A percentile compares a stretch with the other conserved stretches of the same genome.
Conservation (phyloP, 2,113 vertebrate genomes). For the Aegithalos caudatus region DNA sequence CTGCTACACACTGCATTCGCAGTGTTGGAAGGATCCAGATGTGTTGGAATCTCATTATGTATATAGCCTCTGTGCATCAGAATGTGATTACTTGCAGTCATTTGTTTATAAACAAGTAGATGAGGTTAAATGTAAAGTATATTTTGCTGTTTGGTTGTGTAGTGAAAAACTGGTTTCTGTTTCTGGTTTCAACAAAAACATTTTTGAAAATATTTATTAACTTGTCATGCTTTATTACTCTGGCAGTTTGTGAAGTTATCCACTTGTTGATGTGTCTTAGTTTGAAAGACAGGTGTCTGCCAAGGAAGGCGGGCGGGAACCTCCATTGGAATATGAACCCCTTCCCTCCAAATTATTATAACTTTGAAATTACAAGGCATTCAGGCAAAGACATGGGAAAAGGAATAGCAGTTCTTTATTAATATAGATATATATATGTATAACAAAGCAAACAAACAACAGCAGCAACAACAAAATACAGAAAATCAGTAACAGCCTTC, state of each 20-base stretch:
- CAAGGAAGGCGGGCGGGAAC: fast-evolving
- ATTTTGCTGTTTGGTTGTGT: not conserved
- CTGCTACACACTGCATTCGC: not conserved
- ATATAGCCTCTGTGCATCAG: not conserved
- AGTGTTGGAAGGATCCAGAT: not conserved
- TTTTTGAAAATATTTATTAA: slow-evolving; percentile 13
- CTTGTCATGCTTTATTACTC: not conserved
- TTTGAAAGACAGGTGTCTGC: not conserved
- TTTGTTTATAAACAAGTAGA: not conserved
- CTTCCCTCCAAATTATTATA: not conserved
- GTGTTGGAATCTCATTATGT: not conserved
- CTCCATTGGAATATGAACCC: not conserved
- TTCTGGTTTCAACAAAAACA: not conserved
- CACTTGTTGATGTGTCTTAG: not conserved
- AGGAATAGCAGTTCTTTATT: not conserved
- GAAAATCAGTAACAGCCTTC: not conserved
- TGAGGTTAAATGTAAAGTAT: not conserved
- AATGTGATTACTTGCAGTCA: not conserved
- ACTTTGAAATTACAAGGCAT: not conserved
- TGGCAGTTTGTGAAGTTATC: not conserved
- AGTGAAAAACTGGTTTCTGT: not conserved
- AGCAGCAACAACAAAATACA: not conserved
- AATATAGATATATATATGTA: no score
- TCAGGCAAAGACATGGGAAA: not conserved
- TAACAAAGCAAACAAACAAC: not conserved